Evolutionary conservation across 2,113 vertebrate species (phyloP), one percentile per base, ranked within the genome.

Genomic region (Phylloscopus trochilus): DNA sequence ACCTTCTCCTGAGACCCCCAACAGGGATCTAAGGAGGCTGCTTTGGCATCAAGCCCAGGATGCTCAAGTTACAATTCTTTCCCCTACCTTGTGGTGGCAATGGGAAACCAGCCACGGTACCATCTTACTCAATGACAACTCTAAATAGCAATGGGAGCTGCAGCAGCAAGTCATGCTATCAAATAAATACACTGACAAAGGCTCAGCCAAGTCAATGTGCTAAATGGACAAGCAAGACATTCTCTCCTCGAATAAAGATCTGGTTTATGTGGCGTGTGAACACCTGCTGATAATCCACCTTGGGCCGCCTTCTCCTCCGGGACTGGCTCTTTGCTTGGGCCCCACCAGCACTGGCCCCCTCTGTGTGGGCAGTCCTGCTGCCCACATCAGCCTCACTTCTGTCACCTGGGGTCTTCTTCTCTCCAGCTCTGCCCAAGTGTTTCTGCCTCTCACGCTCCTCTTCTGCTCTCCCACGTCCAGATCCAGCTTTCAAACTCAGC

Each of bases 231-330:
- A 99, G 98, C 86, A 99, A 95, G n/a, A 99, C 97, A 72, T 98
- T 99, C 96, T 99, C 99, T 5, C 99, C 99, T 33, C 99, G 97
- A 92, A 99, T 99, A 84, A 99, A 99, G 49, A 99, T 98, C 97
- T 99, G 99, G 96, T 99, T 99, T 78, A 99, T 98, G 91, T 99
- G 99, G 9, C 99, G 98, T 15, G 97, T 99, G 73, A 98, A 98
- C 79, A 99, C 98, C 95, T 98, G 98, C 69, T 99, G 99, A 52
- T 99, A 99, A 97, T 98, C 98, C 89, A 98, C 97, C 94, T 98
- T 98, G 89, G 98, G 97, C 53, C 97, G 93, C 79, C 94, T 97
- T 60, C 96, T 98, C 68, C 95, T 98, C 51, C 52, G 94, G 60
- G 98, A 59, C 79, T 97, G 97, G 86, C 97, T 96, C 89, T 92